Evolutionary conservation across 2,797 vertebrate species (phyloP).

Genomic region (Huso huso): DNA sequence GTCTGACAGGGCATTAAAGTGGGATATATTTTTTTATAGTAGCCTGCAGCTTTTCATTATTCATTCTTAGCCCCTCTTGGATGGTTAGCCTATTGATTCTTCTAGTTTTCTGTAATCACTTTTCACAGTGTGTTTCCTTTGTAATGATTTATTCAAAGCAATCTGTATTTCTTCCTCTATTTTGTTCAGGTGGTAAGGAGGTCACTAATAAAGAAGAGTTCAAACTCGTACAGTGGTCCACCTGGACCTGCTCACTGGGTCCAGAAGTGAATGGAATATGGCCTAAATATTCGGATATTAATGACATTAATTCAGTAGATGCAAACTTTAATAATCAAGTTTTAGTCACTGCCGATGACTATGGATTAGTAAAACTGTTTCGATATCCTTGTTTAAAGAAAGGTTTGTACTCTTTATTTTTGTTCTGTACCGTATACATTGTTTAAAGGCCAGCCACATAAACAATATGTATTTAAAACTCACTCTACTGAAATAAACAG

Average conservation of each 20-base stretch:
- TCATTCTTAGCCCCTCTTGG: background rate
- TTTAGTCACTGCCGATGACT: slow-evolving; percentile 93
- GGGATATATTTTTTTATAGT: background rate
- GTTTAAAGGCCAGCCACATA: too few species aligned
- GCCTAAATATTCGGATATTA: slow-evolving; percentile 93
- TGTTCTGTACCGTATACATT: too few species aligned
- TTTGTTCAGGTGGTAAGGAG: slow-evolving; percentile 85
- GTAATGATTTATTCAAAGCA: background rate
- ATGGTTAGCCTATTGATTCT: slow-evolving; percentile 2
- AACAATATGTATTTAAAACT: too few species aligned
- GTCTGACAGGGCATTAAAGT: too few species aligned
- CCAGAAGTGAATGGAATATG: slow-evolving; percentile 93
- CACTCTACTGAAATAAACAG: too few species aligned
- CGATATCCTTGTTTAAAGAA: slow-evolving; percentile 92
- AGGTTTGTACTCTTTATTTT: slow-evolving; percentile 53
- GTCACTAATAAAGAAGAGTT: slow-evolving; percentile 87
- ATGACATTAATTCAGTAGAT: slow-evolving; percentile 94
- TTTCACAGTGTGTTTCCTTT: background rate
- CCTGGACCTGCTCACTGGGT: slow-evolving; percentile 92
- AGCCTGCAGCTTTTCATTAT: slow-evolving; percentile 2
- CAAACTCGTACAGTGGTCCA: slow-evolving; percentile 87
- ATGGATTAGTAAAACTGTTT: slow-evolving; percentile 91
- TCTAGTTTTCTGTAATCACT: slow-evolving; percentile 1
- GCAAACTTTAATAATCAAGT: slow-evolving; percentile 92
- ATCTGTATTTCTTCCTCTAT: background rate